Percentiles rank a stretch among this genome's conserved stretches.
phyloP scores from a whole-genome alignment of 2,888 invertebrate species.

The Andrena haemorrhoa region DNA sequence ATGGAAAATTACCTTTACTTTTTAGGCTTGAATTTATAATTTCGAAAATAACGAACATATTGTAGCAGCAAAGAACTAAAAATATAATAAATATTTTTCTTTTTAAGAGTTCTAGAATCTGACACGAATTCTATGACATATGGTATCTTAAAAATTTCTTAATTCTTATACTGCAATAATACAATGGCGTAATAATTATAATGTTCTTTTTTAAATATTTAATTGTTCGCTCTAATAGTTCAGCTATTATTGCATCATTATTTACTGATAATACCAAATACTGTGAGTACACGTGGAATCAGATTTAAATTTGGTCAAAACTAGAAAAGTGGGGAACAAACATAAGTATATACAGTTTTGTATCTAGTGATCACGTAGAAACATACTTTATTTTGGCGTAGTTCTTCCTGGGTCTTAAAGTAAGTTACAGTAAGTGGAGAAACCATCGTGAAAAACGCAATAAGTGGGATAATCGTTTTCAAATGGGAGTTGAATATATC shows the following conservation, averaged over 20 bases:
- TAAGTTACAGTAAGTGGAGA: background rate
- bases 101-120: background rate
- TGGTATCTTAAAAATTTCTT: background rate
- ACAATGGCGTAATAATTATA: background rate
- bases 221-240: background rate
- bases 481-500: too few species aligned
- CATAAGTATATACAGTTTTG: background rate
- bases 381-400: conserved; percentile 21
- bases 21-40: background rate
- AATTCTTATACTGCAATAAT: too few species aligned
- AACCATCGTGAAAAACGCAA: background rate
- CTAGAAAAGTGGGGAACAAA: background rate
- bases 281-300: conserved; percentile 51
- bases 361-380: conserved; percentile 1
- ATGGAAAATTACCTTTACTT: background rate
- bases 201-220: background rate
- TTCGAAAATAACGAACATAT: background rate
- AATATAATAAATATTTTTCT: background rate
- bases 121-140: background rate
- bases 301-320: conserved; percentile 25
- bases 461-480: too few species aligned
- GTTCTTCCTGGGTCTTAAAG: background rate
- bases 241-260: background rate
- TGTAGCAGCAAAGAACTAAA: background rate
- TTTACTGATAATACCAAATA: conserved; percentile 30